Conservation (phyloP, 2,888 invertebrate species). For the Sinodicranocentrus sp. region DNA sequence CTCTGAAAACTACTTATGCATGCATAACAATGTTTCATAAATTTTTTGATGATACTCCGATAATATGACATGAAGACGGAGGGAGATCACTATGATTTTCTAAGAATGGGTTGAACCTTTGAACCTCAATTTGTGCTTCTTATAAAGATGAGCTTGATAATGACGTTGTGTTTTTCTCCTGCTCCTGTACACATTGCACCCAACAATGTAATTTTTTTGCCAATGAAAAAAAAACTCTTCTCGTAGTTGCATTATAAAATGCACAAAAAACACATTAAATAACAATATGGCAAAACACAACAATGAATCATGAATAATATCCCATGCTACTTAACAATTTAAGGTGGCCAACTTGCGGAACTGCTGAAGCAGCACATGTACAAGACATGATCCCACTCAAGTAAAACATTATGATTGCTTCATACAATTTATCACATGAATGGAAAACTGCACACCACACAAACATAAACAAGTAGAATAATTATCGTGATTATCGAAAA, state of each 20-base stretch:
- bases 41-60: conserved; percentile 43
- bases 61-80: conserved; percentile 42
- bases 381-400: background rate
- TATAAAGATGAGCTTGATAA: conserved; percentile 36
- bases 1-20: conserved; percentile 46
- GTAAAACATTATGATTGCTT: background rate
- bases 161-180: conserved; percentile 16
- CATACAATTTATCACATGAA: background rate
- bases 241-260: background rate
- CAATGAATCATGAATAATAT: background rate
- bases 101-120: conserved; percentile 49
- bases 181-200: background rate
- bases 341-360: conserved; percentile 2
- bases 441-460: too few relatives aligned
- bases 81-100: conserved; percentile 19
- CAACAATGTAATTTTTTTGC: too few relatives aligned
- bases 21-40: conserved; percentile 62
- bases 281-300: conserved; percentile 32
- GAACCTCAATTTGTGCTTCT: conserved; percentile 45
- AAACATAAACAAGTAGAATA: conserved; percentile 6
- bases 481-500: conserved; percentile 38
- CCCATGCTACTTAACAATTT: too few relatives aligned
- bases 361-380: conserved; percentile 14
- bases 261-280: conserved; percentile 10
- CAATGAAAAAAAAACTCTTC: background rate